Conservation (phyloP, 2,113 vertebrate genomes). For the Albula goreensis region DNA sequence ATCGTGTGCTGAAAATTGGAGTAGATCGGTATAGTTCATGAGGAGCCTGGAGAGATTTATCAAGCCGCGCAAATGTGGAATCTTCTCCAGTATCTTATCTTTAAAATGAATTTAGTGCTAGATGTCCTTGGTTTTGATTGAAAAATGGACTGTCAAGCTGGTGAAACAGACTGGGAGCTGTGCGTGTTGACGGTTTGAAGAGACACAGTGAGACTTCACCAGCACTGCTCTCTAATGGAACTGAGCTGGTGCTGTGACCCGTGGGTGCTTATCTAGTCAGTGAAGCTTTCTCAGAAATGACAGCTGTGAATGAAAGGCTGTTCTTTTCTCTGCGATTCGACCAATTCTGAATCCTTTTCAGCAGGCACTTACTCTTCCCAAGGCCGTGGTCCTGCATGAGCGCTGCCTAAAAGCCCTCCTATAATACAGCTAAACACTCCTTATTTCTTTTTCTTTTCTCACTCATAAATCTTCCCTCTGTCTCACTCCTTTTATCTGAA, state of each 20-base stretch:
- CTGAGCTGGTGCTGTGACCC: background rate
- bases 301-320: background rate
- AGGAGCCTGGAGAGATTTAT: background rate
- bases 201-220: background rate
- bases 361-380: conserved; percentile 1
- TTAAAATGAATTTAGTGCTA: too few species aligned
- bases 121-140: background rate
- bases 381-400: background rate
- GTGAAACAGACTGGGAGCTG: background rate
- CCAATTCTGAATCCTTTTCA: background rate
- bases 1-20: background rate
- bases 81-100: too few species aligned
- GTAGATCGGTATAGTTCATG: background rate
- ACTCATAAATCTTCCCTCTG: background rate
- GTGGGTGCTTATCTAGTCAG: background rate
- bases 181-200: background rate
- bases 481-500: background rate
- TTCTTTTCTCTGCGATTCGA: background rate
- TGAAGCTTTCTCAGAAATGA: background rate
- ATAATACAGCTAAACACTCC: background rate
- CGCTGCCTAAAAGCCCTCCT: background rate
- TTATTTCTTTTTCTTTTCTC: background rate
- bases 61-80: too few species aligned
- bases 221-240: background rate
- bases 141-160: background rate